phyloP scores from a whole-genome alignment of 2,888 invertebrate genomes.

The Campoplex capitator region DNA sequence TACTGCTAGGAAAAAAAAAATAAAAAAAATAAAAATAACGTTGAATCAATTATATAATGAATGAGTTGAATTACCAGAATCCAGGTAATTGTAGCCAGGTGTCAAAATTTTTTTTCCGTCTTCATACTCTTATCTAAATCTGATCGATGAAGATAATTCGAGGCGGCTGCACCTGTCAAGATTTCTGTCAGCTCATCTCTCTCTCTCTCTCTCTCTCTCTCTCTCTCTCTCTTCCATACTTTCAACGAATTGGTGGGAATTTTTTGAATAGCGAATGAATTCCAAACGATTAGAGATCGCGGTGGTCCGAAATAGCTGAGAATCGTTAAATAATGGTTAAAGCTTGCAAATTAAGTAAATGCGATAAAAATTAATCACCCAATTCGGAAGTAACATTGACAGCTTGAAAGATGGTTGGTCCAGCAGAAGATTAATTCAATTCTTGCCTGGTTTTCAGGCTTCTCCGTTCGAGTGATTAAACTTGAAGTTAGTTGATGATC shows the following conservation, averaged over 20 bases:
- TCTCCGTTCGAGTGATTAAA: not conserved
- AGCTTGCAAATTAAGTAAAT: not conserved
- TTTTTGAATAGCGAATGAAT: not conserved
- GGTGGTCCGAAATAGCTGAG: not conserved
- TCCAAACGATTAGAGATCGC: not conserved
- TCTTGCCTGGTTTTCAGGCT: not conserved
- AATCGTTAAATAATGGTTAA: not conserved
- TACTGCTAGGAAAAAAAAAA: not conserved
- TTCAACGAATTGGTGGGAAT: not conserved
- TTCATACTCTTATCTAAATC: not conserved
- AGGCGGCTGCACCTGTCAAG: not conserved
- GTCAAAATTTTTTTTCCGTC: not conserved
- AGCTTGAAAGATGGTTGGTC: not conserved
- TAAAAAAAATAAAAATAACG: not conserved
- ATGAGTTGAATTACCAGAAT: constrained; percentile 14
- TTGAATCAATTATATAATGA: constrained; percentile 24
- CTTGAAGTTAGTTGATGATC: not conserved
- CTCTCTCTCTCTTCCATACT: not conserved
- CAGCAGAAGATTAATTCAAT: not conserved
- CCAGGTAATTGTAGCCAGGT: constrained; percentile 9
- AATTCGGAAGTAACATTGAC: constrained; percentile 1
- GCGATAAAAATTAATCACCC: not conserved
- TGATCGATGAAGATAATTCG: not conserved
- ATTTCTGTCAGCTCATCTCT: not conserved
- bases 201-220: too few relatives aligned